These are phyloP conservation scores for Lampris megalopsis DNA, from an alignment of 2,113 vertebrate species.

Conservation along the genomic window DNA sequence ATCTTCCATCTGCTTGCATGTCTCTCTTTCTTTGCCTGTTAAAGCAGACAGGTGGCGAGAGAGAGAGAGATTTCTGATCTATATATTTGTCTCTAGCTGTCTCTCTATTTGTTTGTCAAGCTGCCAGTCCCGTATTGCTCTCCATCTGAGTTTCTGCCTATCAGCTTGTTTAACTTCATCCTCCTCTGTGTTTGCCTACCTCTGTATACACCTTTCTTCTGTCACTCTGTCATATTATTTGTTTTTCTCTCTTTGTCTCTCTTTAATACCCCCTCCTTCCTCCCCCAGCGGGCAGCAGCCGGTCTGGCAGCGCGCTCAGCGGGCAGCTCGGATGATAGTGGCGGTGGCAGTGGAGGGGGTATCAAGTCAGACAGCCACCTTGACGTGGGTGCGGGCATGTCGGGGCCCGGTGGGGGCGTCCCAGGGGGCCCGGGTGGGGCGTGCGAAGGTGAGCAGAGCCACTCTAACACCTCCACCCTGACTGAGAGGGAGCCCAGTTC, in stretches of 20 bases:
- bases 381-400: constrained; percentile 53
- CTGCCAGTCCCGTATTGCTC: too few relatives aligned
- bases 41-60: too few relatives aligned
- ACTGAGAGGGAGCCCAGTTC: constrained; percentile 98
- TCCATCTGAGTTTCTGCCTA: too few relatives aligned
- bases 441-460: constrained; percentile 91
- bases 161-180: too few relatives aligned
- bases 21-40: too few relatives aligned
- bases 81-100: too few relatives aligned
- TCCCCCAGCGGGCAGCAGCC: constrained; percentile 91
- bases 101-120: too few relatives aligned
- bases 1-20: too few relatives aligned
- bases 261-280: neutral
- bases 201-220: too few relatives aligned
- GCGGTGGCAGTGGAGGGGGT: constrained; percentile 53
- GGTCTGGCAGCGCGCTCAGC: constrained; percentile 91
- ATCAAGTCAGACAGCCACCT: constrained; percentile 69
- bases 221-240: neutral
- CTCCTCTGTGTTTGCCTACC: too few relatives aligned
- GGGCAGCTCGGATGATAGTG: constrained; percentile 70
- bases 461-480: constrained; percentile 97
- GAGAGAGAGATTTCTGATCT: too few relatives aligned
- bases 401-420: constrained; percentile 74
- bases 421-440: constrained; percentile 77
- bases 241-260: neutral